Evolutionary conservation across 2,888 invertebrate species (phyloP), one percentile per base, ranked within the genome.

Genomic region (Drosophila koepferae): DNA sequence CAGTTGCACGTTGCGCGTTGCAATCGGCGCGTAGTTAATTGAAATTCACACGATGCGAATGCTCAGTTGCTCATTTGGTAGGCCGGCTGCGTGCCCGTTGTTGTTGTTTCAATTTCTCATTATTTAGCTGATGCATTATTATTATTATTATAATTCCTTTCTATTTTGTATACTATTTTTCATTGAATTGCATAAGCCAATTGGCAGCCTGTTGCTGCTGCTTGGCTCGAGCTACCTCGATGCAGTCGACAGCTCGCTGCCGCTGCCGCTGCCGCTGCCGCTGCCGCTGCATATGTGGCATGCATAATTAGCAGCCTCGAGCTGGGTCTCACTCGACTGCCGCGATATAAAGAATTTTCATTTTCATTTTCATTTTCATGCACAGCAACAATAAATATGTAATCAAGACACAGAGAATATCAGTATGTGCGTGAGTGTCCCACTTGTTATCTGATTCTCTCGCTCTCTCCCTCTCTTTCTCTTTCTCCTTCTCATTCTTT

Each of bases 1-100:
- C 68, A 53, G 71, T 63, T 56, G 62, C 70, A 20, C 34, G 36
- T 23, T 38, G 53, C 53, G 23, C 53, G 69, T 63, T 73, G 72
- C 53, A 51, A 44, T 68, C 74, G 62, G 46, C 48, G 62, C 65
- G 40, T 59, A 43, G 81, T 86, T 90, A 90, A 91, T 91, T 91
- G 90, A 91, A 91, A 91, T 91, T 91, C 91, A 91, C 90, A 91
- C 90, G 88, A 82, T 90, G 91, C 86, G 85, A 79, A 79, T 65
- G 71, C 56, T 72, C 46, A 23, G 81, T 62, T 46, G 53, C 89
- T 89, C 87, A 84, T 83, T 84, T 86, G 63, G 87, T 88, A 86
- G 72, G 87, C 89, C 74, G 61, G 80, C 82, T 87, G 85, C 82
- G 86, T 86, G 75, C 69, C 69, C 62, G 72, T 72, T 58, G 41